These are phyloP conservation scores for Pseudomyrmex concolor DNA, from an alignment of 1,140 invertebrate species.

Conservation along the genomic window DNA sequence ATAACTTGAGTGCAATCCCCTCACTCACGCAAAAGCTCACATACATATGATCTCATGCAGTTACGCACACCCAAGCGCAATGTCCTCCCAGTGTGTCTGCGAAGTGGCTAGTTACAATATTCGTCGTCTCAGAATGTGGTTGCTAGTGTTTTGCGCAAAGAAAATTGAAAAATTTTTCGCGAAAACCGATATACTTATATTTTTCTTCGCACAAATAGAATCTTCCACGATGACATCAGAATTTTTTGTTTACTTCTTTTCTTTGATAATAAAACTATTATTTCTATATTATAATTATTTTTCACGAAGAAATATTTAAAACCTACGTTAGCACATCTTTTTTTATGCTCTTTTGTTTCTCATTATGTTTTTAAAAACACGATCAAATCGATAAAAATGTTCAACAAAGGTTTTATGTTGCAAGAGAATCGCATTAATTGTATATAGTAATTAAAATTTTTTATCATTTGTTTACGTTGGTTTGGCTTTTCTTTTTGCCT, in stretches of 20 bases:
- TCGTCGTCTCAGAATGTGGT: slow-evolving; percentile 16
- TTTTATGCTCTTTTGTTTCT: too few species aligned
- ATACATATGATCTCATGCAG: too few species aligned
- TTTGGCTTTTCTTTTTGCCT: not conserved
- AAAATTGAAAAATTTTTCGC: slow-evolving; percentile 26
- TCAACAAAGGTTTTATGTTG: not conserved
- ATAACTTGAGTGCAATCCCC: slow-evolving; percentile 23
- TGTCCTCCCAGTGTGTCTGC: slow-evolving; percentile 30
- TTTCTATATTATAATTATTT: not conserved
- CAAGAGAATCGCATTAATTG: not conserved
- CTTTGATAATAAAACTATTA: not conserved
- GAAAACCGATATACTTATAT: not conserved
- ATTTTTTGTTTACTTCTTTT: not conserved
- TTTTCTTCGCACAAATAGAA: not conserved
- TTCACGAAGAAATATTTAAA: not conserved
- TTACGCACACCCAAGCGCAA: slow-evolving; percentile 14
- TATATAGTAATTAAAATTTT: slow-evolving; percentile 20
- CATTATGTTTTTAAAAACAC: too few species aligned
- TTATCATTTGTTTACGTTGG: slow-evolving; percentile 7
- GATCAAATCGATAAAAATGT: too few species aligned
- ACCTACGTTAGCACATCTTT: too few species aligned
- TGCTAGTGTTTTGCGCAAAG: slow-evolving; percentile 8
- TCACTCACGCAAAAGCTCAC: slow-evolving; percentile 4
- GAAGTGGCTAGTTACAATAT: slow-evolving; percentile 40
- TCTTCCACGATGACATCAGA: not conserved